Conservation (phyloP, 2,113 vertebrate species). For the Coturnix japonica region DNA sequence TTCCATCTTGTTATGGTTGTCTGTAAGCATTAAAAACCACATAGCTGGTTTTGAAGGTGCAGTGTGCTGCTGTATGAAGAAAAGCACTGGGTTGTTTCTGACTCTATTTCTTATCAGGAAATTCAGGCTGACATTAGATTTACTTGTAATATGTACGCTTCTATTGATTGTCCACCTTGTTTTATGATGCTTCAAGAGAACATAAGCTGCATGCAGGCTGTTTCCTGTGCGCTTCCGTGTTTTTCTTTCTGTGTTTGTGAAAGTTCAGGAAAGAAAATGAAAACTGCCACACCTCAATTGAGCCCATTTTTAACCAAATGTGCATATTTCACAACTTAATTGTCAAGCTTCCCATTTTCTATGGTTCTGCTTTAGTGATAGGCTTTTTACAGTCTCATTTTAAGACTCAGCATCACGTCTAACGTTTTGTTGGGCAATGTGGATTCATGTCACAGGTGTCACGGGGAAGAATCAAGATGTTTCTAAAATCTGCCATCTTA, state of each 20-base stretch:
- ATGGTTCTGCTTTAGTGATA: not conserved
- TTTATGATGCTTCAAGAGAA: not conserved
- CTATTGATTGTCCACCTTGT: not conserved
- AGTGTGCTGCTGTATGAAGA: not conserved
- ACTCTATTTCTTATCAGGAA: not conserved
- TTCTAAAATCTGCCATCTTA: not conserved
- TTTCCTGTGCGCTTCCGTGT: not conserved
- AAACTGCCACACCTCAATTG: not conserved
- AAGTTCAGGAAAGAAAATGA: not conserved
- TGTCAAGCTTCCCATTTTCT: not conserved
- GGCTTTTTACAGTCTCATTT: not conserved
- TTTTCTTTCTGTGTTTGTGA: not conserved
- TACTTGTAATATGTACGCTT: not conserved
- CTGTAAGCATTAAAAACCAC: not conserved
- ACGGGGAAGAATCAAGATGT: not conserved
- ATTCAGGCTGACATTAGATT: not conserved
- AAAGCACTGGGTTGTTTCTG: not conserved
- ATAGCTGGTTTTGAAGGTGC: not conserved
- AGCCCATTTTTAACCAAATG: not conserved
- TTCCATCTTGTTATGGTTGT: not conserved
- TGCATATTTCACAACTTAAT: not conserved
- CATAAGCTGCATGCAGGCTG: not conserved
- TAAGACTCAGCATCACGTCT: not conserved
- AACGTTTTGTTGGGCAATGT: not conserved
- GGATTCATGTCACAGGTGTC: rapidly evolving